Percentiles rank a stretch among this genome's conserved stretches.
These are phyloP conservation scores for Coelopa pilipes DNA, from an alignment of 2,888 invertebrate species.

Conservation along the genomic window DNA sequence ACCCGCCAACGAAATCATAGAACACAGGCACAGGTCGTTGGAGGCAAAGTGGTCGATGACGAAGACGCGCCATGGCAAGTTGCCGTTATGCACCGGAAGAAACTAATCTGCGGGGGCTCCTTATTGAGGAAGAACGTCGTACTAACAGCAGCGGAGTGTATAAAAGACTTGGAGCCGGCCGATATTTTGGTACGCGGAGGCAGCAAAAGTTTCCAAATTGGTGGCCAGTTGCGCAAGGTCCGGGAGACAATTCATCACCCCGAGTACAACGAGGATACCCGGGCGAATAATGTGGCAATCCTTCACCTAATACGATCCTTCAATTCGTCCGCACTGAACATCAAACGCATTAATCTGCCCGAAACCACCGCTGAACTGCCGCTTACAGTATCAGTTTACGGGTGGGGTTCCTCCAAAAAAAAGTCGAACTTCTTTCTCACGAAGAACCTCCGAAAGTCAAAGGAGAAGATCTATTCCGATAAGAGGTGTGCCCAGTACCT, in stretches of 20 bases:
- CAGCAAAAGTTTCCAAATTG: constrained; percentile 36
- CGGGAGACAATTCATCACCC: constrained; percentile 35
- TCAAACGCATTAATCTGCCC: constrained; percentile 26
- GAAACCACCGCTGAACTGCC: constrained; percentile 25
- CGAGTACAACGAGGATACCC: constrained; percentile 24
- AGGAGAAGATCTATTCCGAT: constrained; percentile 38
- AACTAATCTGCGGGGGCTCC: constrained; percentile 37
- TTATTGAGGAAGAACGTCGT: constrained; percentile 37
- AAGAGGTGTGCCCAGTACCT: constrained; percentile 37
- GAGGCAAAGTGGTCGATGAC: constrained; percentile 18
- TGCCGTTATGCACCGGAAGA: constrained; percentile 30
- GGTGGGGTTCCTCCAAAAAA: constrained; percentile 36
- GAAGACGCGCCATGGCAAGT: constrained; percentile 38
- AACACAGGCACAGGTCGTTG: neutral
- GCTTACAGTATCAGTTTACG: constrained; percentile 33
- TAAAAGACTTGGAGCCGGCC: constrained; percentile 35
- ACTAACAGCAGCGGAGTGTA: constrained; percentile 39
- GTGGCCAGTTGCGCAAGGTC: constrained; percentile 38
- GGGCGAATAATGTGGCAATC: constrained; percentile 37
- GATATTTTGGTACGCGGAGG: constrained; percentile 34
- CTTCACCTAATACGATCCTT: constrained; percentile 31
- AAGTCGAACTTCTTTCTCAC: constrained; percentile 29
- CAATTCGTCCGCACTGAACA: constrained; percentile 13
- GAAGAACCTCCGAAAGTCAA: constrained; percentile 36
- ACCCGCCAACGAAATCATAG: neutral